Conservation (phyloP, 2,888 invertebrate genomes). For the Volucella zonaria region DNA sequence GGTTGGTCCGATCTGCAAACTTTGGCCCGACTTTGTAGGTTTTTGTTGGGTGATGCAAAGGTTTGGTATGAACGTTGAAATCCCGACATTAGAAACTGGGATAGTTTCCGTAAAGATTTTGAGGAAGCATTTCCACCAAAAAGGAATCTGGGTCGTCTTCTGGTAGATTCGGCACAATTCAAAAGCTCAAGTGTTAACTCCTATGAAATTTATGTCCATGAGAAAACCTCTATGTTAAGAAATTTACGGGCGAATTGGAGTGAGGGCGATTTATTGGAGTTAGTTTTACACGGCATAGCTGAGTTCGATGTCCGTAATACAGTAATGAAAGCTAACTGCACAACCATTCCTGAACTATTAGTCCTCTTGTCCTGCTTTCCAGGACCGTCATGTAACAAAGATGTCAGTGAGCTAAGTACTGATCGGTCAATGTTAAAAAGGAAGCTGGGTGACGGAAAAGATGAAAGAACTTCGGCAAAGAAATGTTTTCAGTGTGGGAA, state of each 20-base stretch:
- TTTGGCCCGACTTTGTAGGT: neutral
- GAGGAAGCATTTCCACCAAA: slow-evolving; percentile 34
- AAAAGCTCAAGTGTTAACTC: slow-evolving; percentile 30
- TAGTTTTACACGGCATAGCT: slow-evolving; percentile 32
- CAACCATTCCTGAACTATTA: slow-evolving; percentile 36
- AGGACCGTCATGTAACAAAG: slow-evolving; percentile 8
- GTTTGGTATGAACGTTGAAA: slow-evolving; percentile 33
- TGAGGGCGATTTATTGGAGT: slow-evolving; percentile 15
- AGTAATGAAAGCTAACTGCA: slow-evolving; percentile 38
- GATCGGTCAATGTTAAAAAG: slow-evolving; percentile 39
- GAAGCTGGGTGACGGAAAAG: slow-evolving; percentile 27
- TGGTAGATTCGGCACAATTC: slow-evolving; percentile 25
- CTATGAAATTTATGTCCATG: slow-evolving; percentile 26
- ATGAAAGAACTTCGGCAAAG: slow-evolving; percentile 18
- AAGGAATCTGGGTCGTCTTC: slow-evolving; percentile 27
- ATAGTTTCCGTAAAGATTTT: slow-evolving; percentile 12
- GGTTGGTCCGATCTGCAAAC: slow-evolving; percentile 18
- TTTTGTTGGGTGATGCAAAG: slow-evolving; percentile 11
- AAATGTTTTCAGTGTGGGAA: slow-evolving; percentile 46
- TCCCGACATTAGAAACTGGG: slow-evolving; percentile 7
- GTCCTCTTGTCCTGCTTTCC: slow-evolving; percentile 24
- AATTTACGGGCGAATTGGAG: slow-evolving; percentile 22
- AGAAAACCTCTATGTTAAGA: slow-evolving; percentile 19
- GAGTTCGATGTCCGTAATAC: slow-evolving; percentile 29
- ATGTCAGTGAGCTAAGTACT: neutral